Evolutionary conservation across 2,797 vertebrate genomes (phyloP).

Genomic region (Cynopterus sphinx): DNA sequence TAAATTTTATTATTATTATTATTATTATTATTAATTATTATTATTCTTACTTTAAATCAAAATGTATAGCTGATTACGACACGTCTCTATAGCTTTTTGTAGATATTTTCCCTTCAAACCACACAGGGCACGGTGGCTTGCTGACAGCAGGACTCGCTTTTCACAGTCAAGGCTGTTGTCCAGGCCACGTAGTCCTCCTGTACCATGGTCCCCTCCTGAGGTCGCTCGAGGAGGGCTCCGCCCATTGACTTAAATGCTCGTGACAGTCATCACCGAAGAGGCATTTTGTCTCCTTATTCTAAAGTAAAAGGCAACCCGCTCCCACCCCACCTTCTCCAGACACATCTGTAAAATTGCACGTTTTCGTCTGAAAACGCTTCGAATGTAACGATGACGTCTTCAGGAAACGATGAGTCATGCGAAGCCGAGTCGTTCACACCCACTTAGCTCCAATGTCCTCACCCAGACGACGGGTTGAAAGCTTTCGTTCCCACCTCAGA

Average conservation of each 20-base stretch:
- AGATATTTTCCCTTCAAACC: not conserved
- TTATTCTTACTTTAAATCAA: not conserved
- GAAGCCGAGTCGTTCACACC: not conserved
- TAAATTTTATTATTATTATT: not conserved
- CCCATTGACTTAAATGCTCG: no score
- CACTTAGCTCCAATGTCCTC: not conserved
- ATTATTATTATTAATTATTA: no score
- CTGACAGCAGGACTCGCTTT: no score
- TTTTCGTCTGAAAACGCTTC: not conserved
- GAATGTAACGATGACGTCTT: not conserved
- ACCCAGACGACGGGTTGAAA: not conserved
- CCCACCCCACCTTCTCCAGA: not conserved
- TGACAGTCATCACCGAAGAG: not conserved
- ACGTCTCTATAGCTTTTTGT: no score
- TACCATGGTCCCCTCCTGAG: no score
- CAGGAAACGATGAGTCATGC: not conserved
- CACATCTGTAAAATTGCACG: not conserved
- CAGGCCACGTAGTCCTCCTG: no score
- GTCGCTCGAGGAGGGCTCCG: not conserved
- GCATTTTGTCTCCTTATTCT: not conserved
- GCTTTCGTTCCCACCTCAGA: not conserved
- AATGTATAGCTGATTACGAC: not conserved
- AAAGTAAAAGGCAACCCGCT: not conserved
- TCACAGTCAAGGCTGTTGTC: not conserved
- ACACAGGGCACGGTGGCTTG: rapidly evolving